A percentile compares a stretch with the other conserved stretches of the same genome.
These are phyloP conservation scores for Melanogrammus aeglefinus DNA, from an alignment of 2,797 vertebrate genomes.

Conservation along the genomic window DNA sequence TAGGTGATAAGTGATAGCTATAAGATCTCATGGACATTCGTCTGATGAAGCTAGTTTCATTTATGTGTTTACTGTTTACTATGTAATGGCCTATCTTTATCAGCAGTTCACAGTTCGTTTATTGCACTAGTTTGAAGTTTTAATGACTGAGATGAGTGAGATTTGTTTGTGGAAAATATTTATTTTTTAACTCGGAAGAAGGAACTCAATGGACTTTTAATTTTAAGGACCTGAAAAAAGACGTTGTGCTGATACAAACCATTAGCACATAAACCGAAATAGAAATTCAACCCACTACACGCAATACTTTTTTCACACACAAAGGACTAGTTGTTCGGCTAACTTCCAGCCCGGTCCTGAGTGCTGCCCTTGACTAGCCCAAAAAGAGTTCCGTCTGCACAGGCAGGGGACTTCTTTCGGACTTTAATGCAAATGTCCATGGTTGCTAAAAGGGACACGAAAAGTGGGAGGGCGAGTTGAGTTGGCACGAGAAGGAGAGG, in stretches of 20 bases:
- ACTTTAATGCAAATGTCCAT: slow-evolving; percentile 30
- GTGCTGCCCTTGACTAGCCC: slow-evolving; percentile 24
- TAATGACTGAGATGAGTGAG: not conserved
- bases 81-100: not conserved
- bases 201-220: not conserved
- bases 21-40: not conserved
- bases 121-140: not conserved
- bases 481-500: not conserved
- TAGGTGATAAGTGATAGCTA: not conserved
- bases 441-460: slow-evolving; percentile 31
- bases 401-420: slow-evolving; percentile 47
- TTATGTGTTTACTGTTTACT: not conserved
- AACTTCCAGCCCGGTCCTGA: slow-evolving; percentile 4
- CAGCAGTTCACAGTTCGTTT: not conserved
- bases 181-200: not conserved
- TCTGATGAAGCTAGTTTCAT: not conserved
- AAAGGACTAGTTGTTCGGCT: slow-evolving; percentile 26
- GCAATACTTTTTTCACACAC: slow-evolving; percentile 10
- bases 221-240: not conserved
- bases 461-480: not conserved
- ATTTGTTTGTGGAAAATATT: not conserved
- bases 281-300: slow-evolving; percentile 21
- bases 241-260: not conserved
- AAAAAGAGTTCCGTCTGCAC: slow-evolving; percentile 38
- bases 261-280: slow-evolving; percentile 31